These are phyloP conservation scores for Platycheirus albimanus DNA, from an alignment of 2,888 invertebrate species.

Conservation along the genomic window DNA sequence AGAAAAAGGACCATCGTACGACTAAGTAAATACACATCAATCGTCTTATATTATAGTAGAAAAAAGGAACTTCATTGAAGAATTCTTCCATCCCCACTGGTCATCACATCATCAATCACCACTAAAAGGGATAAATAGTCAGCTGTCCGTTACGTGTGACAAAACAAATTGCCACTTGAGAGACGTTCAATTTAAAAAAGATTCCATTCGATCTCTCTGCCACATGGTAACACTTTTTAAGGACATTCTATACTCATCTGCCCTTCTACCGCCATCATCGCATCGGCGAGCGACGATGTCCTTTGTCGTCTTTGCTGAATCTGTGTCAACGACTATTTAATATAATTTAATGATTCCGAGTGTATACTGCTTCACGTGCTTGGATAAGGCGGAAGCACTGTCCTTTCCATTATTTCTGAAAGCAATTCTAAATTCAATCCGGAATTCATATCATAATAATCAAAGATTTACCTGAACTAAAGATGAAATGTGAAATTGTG, in stretches of 20 bases:
- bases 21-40: slow-evolving; percentile 30
- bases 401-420: slow-evolving; percentile 21
- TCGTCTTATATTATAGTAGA: not conserved
- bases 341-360: slow-evolving; percentile 6
- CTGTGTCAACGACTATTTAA: slow-evolving; percentile 46
- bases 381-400: slow-evolving; percentile 11
- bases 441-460: slow-evolving; percentile 45
- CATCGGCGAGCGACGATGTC: slow-evolving; percentile 1
- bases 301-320: not conserved
- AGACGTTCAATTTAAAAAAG: slow-evolving; percentile 3
- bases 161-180: slow-evolving; percentile 37
- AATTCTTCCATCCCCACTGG: slow-evolving; percentile 11
- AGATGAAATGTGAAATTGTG: slow-evolving; percentile 37
- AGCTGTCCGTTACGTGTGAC: slow-evolving; percentile 38
- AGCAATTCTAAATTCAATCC: slow-evolving; percentile 6
- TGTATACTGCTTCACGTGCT: slow-evolving; percentile 2
- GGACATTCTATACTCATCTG: too few relatives aligned
- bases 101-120: slow-evolving; percentile 39
- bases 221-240: slow-evolving; percentile 44
- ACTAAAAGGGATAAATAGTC: slow-evolving; percentile 32
- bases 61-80: not conserved
- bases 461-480: slow-evolving; percentile 51
- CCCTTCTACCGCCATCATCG: too few relatives aligned
- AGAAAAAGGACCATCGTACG: not conserved
- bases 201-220: not conserved